A percentile compares a stretch with the other conserved stretches of the same genome.
phyloP scores from a whole-genome alignment of 2,797 vertebrate genomes.

The Pelochelys cantorii region DNA sequence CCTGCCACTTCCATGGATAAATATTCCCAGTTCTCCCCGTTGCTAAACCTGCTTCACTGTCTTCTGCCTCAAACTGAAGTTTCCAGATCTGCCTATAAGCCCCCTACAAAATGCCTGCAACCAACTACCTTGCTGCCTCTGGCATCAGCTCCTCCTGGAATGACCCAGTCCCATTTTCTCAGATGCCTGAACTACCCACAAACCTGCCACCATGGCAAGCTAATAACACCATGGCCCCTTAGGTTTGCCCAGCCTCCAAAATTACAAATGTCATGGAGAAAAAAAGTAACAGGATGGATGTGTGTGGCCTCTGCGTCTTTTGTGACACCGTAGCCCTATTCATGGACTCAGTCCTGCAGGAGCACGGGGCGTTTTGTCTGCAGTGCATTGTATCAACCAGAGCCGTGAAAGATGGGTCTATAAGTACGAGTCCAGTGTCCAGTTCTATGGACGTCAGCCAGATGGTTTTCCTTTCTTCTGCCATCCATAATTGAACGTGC shows the following conservation, averaged over 20 bases:
- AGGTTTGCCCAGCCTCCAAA: constrained; percentile 77
- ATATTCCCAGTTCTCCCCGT: not conserved
- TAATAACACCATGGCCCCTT: constrained; percentile 73
- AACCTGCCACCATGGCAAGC: constrained; percentile 72
- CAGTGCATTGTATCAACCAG: constrained; percentile 62
- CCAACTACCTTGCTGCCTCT: constrained; percentile 48
- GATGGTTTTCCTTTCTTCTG: not conserved
- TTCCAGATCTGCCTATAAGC: fast-evolving
- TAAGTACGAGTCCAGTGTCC: constrained; percentile 54
- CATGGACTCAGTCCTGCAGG: constrained; percentile 64
- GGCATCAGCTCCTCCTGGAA: constrained; percentile 59
- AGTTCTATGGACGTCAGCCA: not conserved
- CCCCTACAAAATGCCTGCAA: constrained; percentile 52
- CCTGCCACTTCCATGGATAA: not conserved
- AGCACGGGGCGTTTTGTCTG: constrained; percentile 68
- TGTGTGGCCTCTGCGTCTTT: constrained; percentile 63
- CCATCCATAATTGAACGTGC: constrained; percentile 15
- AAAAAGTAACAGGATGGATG: constrained; percentile 54
- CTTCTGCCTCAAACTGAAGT: not conserved
- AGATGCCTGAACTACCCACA: constrained; percentile 57
- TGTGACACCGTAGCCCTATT: constrained; percentile 73
- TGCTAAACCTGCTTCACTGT: constrained; percentile 35
- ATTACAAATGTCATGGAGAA: constrained; percentile 70
- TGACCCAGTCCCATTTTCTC: constrained; percentile 63
- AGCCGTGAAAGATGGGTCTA: constrained; percentile 68